A percentile compares a stretch with the other conserved stretches of the same genome.
Evolutionary conservation across 2,113 vertebrate genomes (phyloP).

Genomic region (Pogona vitticeps): DNA sequence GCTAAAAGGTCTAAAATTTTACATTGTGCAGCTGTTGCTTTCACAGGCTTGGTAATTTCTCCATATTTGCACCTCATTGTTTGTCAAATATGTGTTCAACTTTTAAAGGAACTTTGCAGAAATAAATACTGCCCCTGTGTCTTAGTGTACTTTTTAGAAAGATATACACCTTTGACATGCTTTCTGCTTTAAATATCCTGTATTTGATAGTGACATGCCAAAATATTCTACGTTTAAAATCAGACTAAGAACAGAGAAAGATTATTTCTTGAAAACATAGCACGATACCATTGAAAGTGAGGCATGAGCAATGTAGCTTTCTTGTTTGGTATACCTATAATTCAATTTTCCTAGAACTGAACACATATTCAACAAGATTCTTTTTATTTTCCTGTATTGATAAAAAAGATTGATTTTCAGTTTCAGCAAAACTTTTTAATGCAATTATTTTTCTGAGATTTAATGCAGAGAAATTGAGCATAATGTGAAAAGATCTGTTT

Average conservation of each 20-base stretch:
- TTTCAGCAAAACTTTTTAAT: too few relatives aligned
- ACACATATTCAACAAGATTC: too few relatives aligned
- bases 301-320: too few relatives aligned
- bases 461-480: too few relatives aligned
- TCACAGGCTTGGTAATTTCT: not conserved
- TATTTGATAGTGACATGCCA: not conserved
- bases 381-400: too few relatives aligned
- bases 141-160: not conserved
- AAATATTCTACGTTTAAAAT: not conserved
- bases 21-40: conserved; percentile 47
- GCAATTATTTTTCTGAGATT: too few relatives aligned
- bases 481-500: conserved; percentile 31
- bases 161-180: not conserved
- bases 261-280: too few relatives aligned
- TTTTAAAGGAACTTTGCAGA: not conserved
- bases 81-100: accelerated
- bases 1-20: not conserved
- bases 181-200: not conserved
- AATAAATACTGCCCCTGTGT: not conserved
- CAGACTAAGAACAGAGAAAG: not conserved
- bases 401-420: too few relatives aligned
- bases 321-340: too few relatives aligned
- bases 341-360: too few relatives aligned
- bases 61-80: accelerated
- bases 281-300: too few relatives aligned